Conservation (phyloP, 2,797 vertebrate genomes). For the Hephaestus fuliginosus region DNA sequence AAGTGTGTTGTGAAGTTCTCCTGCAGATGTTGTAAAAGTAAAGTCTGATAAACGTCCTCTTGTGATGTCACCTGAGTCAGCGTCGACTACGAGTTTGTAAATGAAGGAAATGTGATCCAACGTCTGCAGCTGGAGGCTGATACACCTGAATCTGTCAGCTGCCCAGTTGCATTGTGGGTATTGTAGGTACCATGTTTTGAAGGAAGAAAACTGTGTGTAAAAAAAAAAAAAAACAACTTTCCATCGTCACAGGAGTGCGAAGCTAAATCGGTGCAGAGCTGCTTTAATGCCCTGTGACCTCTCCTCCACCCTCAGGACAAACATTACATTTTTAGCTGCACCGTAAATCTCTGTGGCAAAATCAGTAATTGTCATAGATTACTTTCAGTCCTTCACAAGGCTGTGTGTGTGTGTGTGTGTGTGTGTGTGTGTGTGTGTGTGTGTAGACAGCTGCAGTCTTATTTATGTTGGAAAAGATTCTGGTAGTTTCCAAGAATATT, state of each 20-base stretch:
- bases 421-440: constrained; percentile 41
- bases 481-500: constrained; percentile 74
- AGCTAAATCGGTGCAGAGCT: neutral
- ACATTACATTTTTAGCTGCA: constrained; percentile 15
- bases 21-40: no score
- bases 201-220: no score
- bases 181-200: neutral
- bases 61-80: no score
- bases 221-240: neutral
- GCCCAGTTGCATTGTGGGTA: neutral
- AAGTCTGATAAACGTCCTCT: no score
- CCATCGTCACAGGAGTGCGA: neutral
- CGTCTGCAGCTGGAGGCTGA: no score
- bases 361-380: constrained; percentile 35
- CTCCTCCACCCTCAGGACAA: constrained; percentile 7
- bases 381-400: constrained; percentile 21
- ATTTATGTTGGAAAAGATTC: constrained; percentile 73
- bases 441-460: constrained; percentile 67
- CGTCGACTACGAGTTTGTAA: no score
- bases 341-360: constrained; percentile 22
- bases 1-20: no score
- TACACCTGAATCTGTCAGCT: neutral
- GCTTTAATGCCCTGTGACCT: constrained; percentile 1
- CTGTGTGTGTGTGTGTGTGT: constrained; percentile 23
- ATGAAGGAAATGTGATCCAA: no score